Evolutionary conservation across 2,888 invertebrate genomes (phyloP).

Genomic region (Lasioglossum leucozonium): DNA sequence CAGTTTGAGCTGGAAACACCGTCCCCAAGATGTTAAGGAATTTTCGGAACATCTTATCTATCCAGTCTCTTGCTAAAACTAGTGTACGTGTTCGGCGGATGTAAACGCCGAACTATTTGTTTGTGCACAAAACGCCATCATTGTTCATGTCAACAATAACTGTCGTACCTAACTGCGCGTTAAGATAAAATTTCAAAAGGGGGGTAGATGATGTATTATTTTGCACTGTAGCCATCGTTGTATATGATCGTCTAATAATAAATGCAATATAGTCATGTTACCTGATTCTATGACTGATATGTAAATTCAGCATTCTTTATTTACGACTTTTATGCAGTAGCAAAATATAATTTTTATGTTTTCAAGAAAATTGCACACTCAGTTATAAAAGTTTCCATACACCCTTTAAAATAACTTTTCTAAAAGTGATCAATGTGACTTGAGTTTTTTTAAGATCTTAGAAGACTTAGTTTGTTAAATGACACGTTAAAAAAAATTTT

Average conservation of each 20-base stretch:
- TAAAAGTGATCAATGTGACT: no score
- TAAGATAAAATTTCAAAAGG: conserved; percentile 17
- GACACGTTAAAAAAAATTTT: no score
- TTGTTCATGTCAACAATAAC: conserved; percentile 52
- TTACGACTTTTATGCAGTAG: no score
- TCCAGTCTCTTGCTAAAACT: neutral
- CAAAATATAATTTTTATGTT: no score
- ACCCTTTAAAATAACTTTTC: no score
- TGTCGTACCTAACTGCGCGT: conserved; percentile 26
- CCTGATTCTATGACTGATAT: neutral
- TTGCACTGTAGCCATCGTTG: conserved; percentile 71
- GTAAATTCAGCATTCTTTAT: no score
- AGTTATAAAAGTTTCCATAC: no score
- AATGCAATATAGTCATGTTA: conserved; percentile 66
- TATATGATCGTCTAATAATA: conserved; percentile 77
- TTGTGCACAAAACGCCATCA: neutral
- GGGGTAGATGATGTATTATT: conserved; percentile 50
- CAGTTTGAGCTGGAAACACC: no score
- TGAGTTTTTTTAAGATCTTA: no score
- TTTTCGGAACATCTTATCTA: neutral
- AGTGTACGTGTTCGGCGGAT: conserved; percentile 38
- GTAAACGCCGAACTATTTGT: conserved; percentile 28
- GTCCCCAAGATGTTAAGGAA: neutral
- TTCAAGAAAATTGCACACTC: no score
- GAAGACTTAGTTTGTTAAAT: no score